Evolutionary conservation across 2,888 invertebrate species (phyloP).

Genomic region (Anthophora plumipes): DNA sequence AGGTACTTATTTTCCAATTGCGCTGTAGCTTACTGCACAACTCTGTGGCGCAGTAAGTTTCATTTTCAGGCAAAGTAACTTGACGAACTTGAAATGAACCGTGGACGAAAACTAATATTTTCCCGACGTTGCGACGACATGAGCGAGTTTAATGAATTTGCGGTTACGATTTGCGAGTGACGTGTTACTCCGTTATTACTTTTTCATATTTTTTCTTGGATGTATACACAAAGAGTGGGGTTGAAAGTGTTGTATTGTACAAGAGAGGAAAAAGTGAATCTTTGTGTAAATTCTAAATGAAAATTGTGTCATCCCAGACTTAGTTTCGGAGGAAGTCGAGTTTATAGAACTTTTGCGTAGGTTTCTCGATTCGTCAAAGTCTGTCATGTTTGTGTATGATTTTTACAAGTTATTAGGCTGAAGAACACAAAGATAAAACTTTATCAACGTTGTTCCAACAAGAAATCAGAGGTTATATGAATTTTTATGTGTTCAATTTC

Average conservation of each 20-base stretch:
- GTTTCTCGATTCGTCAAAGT: no score
- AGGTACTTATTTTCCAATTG: slow-evolving; percentile 52
- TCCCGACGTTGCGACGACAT: background rate
- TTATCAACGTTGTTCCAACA: no score
- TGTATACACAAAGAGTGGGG: background rate
- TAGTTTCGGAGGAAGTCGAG: no score
- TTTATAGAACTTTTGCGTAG: no score
- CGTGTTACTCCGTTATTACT: background rate
- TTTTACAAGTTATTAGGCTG: no score
- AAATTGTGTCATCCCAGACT: no score
- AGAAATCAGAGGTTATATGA: no score
- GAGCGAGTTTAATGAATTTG: slow-evolving; percentile 5
- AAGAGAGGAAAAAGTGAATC: background rate
- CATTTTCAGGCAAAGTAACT: slow-evolving; percentile 41
- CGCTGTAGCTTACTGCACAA: slow-evolving; percentile 30
- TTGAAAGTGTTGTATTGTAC: background rate
- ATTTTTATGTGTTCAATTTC: no score
- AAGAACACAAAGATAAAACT: no score
- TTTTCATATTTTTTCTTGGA: background rate
- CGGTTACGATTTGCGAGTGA: background rate
- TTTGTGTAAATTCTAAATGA: background rate
- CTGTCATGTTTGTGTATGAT: no score
- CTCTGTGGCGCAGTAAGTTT: slow-evolving; percentile 34
- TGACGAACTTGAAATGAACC: slow-evolving; percentile 51
- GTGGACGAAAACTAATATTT: slow-evolving; percentile 25